Evolutionary conservation across 2,797 vertebrate species (phyloP), one percentile per base, ranked within the genome.

Genomic region (Sebastiscus albofasciatus): DNA sequence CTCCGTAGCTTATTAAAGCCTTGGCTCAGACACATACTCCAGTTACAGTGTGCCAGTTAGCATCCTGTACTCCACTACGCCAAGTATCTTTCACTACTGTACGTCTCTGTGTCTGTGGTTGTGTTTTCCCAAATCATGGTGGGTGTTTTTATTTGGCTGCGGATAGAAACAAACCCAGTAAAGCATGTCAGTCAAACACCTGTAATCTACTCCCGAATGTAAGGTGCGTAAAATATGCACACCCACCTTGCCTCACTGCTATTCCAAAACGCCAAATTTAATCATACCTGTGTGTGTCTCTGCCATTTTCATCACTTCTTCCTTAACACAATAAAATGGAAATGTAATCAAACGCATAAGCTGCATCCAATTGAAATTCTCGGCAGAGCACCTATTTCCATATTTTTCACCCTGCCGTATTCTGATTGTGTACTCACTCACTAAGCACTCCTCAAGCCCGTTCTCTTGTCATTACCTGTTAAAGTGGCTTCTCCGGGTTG

Each of bases 271-370:
- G 29, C 29, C 26, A 77, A 77, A 80, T 80, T 60, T 34, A 83
- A 75, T 85, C 67, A 83, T 22, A 77, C 33, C 58, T 26, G 66
- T 64, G 66, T 56, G 66, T 56, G 42, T 71, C 31, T 72, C 71
- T 70, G 79, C 22, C 39, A 34, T 67, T 83, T 82, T 72, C 77
- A 79, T 79, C 42, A 58, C 72, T 81, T 67, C 62, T 66, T 59
- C 55, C 68, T 70, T 79, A 86, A 84, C 56, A 60, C 74, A 84
- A 82, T 86, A 64, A 80, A 75, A 82, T 72, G 67, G 36, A 77
- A 82, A 85, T 71, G 70, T 61, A 85, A 85, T 87, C 89, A 88
- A 77, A 81, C 27, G 1, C 75, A 79, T 70, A 34, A 52, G 31
- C 36, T 59, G 64, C 27, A 66, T 62, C 31, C 61, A 56, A 71